Conservation (phyloP, 2,888 invertebrate species). For the Cosmopolites sordidus region DNA sequence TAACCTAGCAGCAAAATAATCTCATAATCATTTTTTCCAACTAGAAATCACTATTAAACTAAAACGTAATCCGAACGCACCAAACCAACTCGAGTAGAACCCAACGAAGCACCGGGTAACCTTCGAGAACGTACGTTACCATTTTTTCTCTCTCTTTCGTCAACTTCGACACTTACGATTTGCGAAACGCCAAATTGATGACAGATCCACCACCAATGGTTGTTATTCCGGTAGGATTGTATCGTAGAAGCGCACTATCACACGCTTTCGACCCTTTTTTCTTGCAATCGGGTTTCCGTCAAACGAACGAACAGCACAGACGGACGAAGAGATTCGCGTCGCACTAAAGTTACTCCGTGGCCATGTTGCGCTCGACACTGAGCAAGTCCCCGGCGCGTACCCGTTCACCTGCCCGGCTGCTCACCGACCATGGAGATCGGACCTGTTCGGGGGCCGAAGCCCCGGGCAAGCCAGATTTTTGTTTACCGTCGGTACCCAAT, state of each 20-base stretch:
- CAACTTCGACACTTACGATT: constrained; percentile 17
- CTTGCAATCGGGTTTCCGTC: not conserved
- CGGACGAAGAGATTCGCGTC: constrained; percentile 18
- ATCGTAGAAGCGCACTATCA: too few species aligned
- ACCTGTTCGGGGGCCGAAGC: constrained; percentile 22
- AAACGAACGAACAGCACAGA: constrained; percentile 7
- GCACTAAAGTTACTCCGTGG: constrained; percentile 21
- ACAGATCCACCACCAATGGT: not conserved
- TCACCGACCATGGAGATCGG: constrained; percentile 28
- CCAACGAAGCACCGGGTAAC: constrained; percentile 6
- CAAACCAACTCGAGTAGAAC: not conserved
- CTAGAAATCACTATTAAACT: too few species aligned
- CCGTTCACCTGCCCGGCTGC: constrained; percentile 37
- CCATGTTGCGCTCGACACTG: constrained; percentile 27
- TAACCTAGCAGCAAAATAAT: too few species aligned
- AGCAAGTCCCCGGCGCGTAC: constrained; percentile 31
- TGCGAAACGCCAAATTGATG: not conserved
- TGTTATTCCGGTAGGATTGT: too few species aligned
- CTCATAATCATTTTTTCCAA: too few species aligned
- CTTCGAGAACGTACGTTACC: constrained; percentile 12
- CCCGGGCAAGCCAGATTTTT: not conserved
- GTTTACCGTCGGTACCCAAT: not conserved
- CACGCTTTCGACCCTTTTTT: constrained; percentile 4
- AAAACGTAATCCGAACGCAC: not conserved
- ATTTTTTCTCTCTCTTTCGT: not conserved